Base-by-base conservation (phyloP, 2,113 vertebrate species). In the Pluvianellus socialis region DNA sequence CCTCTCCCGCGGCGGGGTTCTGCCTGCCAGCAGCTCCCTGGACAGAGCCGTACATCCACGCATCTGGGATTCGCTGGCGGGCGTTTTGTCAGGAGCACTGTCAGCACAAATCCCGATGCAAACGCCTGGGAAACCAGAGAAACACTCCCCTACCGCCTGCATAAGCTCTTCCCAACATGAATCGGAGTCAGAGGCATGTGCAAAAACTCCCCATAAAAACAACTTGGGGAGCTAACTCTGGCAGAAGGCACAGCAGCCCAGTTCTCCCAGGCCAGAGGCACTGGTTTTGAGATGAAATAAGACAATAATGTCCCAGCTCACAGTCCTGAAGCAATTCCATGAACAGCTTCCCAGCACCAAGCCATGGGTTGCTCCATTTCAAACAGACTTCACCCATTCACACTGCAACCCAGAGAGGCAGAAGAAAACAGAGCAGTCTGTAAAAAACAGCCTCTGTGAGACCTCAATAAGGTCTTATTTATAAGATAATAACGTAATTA, bases 331-430 rank as follows among this genome's bases (percentile, higher is more conserved):
- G 83, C 63, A 53, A 40, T 28, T 94, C 87, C 89, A 61, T 0
- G 7, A 77, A 28, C 27, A 38, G 45, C 7, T 27, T 58, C 53
- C 79, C 61, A 84, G 65, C 73, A 72, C 52, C 28, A 12, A 11
- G 50, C 42, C 45, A 16, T 1, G 42, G 23, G 42, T 23, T 73
- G 59, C 14, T 94, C 73, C 65, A 47, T 14, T 80, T 74, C 2
- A 0, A 15, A 30, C 0, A 49, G 20, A 15, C 49, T 23, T 79
- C 59, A 27, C 19, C 59, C 68, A 7, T 26, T 2, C 10, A 19
- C 4, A 6, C 45, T 17, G 47, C 16, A 35, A 20, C 45, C 22
- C 14, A 33, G 82, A 6, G 1, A 40, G 33, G 58, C 42, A 24
- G 70, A 23, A 32, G 33, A 59, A 20, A 81, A 59, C 21, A 9